phyloP scores from a whole-genome alignment of 1,140 invertebrate species.

The Paralvinella palmiformis region DNA sequence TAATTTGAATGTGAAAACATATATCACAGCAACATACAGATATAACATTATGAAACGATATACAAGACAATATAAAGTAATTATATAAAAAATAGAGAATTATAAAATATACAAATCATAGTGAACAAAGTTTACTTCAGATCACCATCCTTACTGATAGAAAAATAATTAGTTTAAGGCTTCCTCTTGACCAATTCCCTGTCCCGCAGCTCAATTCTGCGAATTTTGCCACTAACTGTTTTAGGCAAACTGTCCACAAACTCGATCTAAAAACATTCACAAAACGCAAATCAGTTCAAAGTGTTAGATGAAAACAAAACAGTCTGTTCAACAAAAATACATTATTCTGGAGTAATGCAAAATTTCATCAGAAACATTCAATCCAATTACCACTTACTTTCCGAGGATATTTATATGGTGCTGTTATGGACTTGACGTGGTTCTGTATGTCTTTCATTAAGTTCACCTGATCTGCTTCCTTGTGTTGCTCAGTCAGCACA shows the following conservation, averaged over 20 bases:
- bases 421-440: constrained; percentile 48
- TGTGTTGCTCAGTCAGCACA: constrained; percentile 40
- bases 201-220: constrained; percentile 44
- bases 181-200: constrained; percentile 31
- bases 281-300: neutral
- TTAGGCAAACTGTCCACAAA: constrained; percentile 50
- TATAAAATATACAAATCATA: too few relatives aligned
- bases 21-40: too few relatives aligned
- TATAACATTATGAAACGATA: too few relatives aligned
- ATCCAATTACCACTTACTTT: constrained; percentile 40
- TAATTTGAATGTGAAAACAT: too few relatives aligned
- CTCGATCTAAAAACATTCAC: constrained; percentile 44
- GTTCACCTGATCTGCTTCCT: constrained; percentile 23
- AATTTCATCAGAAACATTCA: neutral
- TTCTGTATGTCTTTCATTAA: constrained; percentile 50
- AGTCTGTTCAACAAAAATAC: neutral
- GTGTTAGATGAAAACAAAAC: neutral
- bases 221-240: constrained; percentile 51
- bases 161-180: too few relatives aligned
- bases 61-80: too few relatives aligned
- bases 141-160: too few relatives aligned
- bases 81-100: too few relatives aligned
- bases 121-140: too few relatives aligned
- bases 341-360: neutral
- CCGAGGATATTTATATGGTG: constrained; percentile 55